Evolutionary conservation across 2,888 invertebrate species (phyloP).

Genomic region (Monopis laevigella): DNA sequence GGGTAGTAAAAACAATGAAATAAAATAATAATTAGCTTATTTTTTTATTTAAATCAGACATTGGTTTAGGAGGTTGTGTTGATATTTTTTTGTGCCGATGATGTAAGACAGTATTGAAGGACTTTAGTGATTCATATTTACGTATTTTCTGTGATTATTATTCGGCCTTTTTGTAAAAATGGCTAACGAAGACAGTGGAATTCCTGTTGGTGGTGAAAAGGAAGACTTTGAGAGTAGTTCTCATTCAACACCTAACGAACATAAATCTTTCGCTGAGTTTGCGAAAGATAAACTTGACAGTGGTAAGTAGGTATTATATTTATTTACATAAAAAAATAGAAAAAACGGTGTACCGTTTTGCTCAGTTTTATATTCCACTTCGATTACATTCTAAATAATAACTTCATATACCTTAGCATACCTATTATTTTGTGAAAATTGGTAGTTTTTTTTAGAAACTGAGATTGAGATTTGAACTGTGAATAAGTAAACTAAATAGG

Average conservation of each 20-base stretch:
- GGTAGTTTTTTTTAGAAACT: no score
- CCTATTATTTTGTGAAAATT: no score
- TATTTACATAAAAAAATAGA: no score
- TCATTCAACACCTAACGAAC: slow-evolving; percentile 56
- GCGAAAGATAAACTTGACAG: slow-evolving; percentile 60
- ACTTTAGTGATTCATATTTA: slow-evolving; percentile 20
- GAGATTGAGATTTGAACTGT: no score
- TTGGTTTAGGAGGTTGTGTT: not conserved
- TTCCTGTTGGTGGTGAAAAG: slow-evolving; percentile 37
- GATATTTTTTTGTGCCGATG: slow-evolving; percentile 45
- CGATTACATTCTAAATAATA: no score
- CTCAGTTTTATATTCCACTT: no score
- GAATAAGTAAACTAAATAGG: no score
- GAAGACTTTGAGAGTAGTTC: slow-evolving; percentile 53
- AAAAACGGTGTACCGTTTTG: no score
- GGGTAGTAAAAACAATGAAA: slow-evolving; percentile 6
- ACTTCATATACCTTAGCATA: no score
- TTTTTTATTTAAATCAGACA: not conserved
- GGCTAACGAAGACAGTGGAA: slow-evolving; percentile 44
- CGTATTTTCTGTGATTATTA: slow-evolving; percentile 28
- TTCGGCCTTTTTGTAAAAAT: slow-evolving; percentile 26
- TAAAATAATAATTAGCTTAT: not conserved
- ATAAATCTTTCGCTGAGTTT: slow-evolving; percentile 56
- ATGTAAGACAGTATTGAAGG: slow-evolving; percentile 61
- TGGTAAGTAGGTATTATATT: slow-evolving; percentile 46